Base-by-base conservation (phyloP, 35 echinoderm and acorn worm species). In the Acanthaster planci region DNA sequence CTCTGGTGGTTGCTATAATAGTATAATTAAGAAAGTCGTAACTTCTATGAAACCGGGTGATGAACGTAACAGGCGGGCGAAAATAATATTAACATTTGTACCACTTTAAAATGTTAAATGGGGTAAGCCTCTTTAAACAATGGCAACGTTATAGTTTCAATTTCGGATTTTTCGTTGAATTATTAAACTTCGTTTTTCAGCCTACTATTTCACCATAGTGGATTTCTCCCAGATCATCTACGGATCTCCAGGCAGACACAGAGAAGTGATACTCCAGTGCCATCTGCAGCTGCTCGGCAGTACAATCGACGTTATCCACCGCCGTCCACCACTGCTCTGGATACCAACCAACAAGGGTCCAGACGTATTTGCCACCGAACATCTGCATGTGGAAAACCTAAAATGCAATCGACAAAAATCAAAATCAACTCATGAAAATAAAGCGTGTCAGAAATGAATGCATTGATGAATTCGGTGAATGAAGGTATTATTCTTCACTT, bases 311-410 rank as follows among this genome's bases (percentile, higher is more conserved):
- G 64, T 26, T 1, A 31, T 16, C 1, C 34, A 72, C 15, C 2
- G 64, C 64, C 64, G 14, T 34, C 64, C 64, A 72, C 64, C 64
- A 72, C 7, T 34, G 21, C 26, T 26, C 26, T 72, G 64, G 64
- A 9, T 72, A 72, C 64, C 64, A 72, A 12, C 64, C 64, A 26
- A 72, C 34, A 72, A 30, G 26, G 34, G 30, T 72, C 64, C 64
- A 72, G 21, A 29, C 64, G 64, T 72, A 72, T 8, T 29, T 72
- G 22, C 21, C 21, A 12, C 64, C 64, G 64, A 72, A 72, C 64
- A 72, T 72, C 23, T 30, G 14, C 29, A 72, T 72, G 64, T 29
- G 64, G 23, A 27, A 72, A 34, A 72, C 30, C 64, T 72, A 34
- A 72, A 72, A 26, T 10, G n/a, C n/a, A n/a, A n/a, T n/a, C n/a